Base-by-base conservation (phyloP, 2,797 vertebrate species). In the Lagorchestes hirsutus region DNA sequence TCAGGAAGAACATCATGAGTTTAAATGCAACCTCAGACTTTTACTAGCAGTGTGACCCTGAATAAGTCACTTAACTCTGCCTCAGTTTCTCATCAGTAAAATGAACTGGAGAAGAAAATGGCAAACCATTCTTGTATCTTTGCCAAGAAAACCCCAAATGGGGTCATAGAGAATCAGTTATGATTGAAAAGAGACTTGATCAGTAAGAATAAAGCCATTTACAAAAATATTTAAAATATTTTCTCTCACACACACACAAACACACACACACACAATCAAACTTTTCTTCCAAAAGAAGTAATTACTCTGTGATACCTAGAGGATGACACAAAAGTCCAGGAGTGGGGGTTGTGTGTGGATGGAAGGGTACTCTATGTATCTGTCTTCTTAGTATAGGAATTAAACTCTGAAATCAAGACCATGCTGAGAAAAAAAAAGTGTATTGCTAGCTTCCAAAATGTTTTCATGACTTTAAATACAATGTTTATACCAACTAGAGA, bases 291-390 rank as follows among this genome's bases (percentile, higher is more conserved):
- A 40, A 74, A 67, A 40, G 62, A 40, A 40, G 22, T 82, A 3
- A 82, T 82, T 82, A 46, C 29, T 46, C 22, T 24, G 74, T 82
- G 74, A 82, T 82, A 82, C 6, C 67, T 40, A 24, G 0, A 82
- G 8, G 40, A 46, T 82, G 18, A 82, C 22, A 82, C n/a, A 82
- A 46, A 82, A 82, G 3, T 74, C 74, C 27, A 10, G n/a, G 16
- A 4, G 1, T 0, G 34, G 14, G 13, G 5, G 5, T 8, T 8
- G 9, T 11, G 9, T 6, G 5, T 6, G 2, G 28, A 59, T 9
- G 31, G 29, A 2, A 11, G 12, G 16, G 13, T 13, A 40, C 6
- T 40, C 16, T 74, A 2, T 22, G 40, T 74, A 22, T 74, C 16
- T 74, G 14, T 46, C n/a, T 82, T 24, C n/a, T 82, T 18, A 27